A percentile compares a stretch with the other conserved stretches of the same genome.
Conservation (phyloP, 2,113 vertebrate species). For the Turnix velox region DNA sequence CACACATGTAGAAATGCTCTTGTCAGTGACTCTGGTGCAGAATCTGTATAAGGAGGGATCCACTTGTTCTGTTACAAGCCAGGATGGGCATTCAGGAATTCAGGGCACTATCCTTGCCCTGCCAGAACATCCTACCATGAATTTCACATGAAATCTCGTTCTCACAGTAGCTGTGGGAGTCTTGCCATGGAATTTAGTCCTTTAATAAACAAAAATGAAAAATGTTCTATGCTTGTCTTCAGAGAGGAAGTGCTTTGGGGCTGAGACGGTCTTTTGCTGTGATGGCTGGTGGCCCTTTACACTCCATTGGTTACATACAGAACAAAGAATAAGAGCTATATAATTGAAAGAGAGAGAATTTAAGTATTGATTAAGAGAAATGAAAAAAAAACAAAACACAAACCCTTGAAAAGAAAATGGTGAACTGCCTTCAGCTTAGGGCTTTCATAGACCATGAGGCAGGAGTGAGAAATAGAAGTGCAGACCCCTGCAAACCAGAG, state of each 20-base stretch:
- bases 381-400: neutral
- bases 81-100: neutral
- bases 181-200: neutral
- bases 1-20: neutral
- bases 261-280: neutral
- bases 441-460: neutral
- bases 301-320: neutral
- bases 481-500: neutral
- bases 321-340: neutral
- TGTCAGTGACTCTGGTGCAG: neutral
- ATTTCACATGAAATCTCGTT: neutral
- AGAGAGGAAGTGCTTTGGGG: neutral
- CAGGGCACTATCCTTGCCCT: neutral
- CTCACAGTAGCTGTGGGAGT: neutral
- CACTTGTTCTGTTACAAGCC: neutral
- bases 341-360: neutral
- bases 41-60: neutral
- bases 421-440: neutral
- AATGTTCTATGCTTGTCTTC: neutral
- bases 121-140: neutral
- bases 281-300: neutral
- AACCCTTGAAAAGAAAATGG: neutral
- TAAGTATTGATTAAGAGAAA: neutral
- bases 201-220: neutral
- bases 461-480: neutral